A percentile compares a stretch with the other conserved stretches of the same genome.
Conservation (phyloP, 2,888 invertebrate species). For the Xylota sylvarum region DNA sequence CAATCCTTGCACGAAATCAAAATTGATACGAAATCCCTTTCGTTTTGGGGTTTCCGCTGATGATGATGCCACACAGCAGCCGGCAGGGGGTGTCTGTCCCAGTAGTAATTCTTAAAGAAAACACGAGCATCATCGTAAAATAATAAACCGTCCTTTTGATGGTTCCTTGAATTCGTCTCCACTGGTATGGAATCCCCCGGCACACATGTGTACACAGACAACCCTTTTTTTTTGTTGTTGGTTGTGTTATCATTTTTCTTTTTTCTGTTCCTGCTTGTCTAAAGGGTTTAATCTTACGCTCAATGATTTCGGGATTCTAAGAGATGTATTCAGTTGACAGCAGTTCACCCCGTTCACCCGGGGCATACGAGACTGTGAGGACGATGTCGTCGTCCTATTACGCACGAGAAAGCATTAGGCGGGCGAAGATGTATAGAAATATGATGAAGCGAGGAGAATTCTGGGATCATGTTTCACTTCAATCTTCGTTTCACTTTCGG, state of each 20-base stretch:
- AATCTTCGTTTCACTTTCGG: constrained; percentile 59
- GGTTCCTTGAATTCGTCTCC: constrained; percentile 25
- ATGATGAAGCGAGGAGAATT: constrained; percentile 57
- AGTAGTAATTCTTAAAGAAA: constrained; percentile 46
- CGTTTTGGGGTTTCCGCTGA: constrained; percentile 28
- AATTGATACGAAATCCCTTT: constrained; percentile 63
- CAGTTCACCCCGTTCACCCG: constrained; percentile 21
- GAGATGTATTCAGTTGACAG: constrained; percentile 48
- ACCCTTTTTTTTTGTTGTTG: constrained; percentile 34
- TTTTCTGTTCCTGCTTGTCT: constrained; percentile 13
- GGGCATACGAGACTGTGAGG: neutral
- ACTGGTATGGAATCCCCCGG: neutral
- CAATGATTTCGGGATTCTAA: constrained; percentile 55
- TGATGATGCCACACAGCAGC: constrained; percentile 15
- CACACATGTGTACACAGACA: constrained; percentile 26
- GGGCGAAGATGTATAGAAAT: constrained; percentile 16
- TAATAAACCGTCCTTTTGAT: constrained; percentile 63
- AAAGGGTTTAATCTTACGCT: constrained; percentile 74
- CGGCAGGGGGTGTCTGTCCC: neutral
- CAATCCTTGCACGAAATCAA: constrained; percentile 61
- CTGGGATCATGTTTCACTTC: constrained; percentile 58
- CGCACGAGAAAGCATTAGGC: constrained; percentile 63
- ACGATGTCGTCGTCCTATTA: constrained; percentile 29
- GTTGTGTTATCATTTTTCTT: constrained; percentile 39
- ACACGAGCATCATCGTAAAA: constrained; percentile 61